These are phyloP conservation scores for Philantomba maxwellii DNA, from an alignment of 2,113 vertebrate genomes.

Conservation along the genomic window DNA sequence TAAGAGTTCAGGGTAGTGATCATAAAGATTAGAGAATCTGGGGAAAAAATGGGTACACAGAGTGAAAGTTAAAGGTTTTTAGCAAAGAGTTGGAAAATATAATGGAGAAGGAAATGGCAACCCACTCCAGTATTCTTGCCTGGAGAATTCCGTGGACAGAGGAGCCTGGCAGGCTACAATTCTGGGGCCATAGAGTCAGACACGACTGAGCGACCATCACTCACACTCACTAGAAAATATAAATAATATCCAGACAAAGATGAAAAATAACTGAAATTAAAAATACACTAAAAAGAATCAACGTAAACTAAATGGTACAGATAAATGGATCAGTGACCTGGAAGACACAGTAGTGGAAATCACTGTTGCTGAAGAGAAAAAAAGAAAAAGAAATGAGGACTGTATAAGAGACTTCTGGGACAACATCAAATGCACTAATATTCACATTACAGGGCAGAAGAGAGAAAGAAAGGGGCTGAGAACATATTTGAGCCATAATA, in stretches of 20 bases:
- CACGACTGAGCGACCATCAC: accelerated
- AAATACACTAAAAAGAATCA: neutral
- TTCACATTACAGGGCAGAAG: neutral
- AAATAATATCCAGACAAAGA: neutral
- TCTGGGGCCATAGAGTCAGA: neutral
- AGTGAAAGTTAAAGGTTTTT: neutral
- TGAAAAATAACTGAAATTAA: neutral
- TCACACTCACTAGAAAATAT: neutral
- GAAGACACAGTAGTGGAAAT: neutral
- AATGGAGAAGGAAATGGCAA: neutral
- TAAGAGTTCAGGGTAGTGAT: neutral
- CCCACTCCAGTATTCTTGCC: neutral
- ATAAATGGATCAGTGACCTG: neutral
- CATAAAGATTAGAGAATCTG: neutral
- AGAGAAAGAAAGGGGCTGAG: neutral
- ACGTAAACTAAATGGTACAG: neutral
- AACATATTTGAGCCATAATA: neutral
- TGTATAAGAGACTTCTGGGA: neutral
- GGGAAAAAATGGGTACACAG: neutral
- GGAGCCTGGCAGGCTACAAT: neutral
- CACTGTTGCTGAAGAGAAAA: neutral
- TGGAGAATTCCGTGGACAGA: neutral
- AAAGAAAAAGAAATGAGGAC: neutral
- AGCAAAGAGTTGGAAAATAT: neutral
- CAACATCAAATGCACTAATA: neutral